Percentiles rank a stretch among this genome's conserved stretches.
These are phyloP conservation scores for Pyralis farinalis DNA, from an alignment of 2,888 invertebrate genomes.

Conservation along the genomic window DNA sequence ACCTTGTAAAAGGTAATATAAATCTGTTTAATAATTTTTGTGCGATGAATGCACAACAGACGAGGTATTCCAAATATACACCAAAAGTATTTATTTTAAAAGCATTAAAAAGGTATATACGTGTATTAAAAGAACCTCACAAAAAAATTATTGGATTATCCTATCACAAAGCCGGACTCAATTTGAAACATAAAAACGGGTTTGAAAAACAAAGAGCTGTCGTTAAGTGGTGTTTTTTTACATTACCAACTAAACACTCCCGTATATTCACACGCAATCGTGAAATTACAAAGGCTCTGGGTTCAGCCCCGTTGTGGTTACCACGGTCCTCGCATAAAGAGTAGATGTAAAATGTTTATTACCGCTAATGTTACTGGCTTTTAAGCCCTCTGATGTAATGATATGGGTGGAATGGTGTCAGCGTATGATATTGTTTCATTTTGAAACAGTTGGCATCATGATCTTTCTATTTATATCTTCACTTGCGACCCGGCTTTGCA, in stretches of 20 bases:
- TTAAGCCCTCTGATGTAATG: constrained; percentile 10
- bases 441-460: too few species aligned
- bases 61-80: too few species aligned
- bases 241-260: constrained; percentile 26
- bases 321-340: not conserved
- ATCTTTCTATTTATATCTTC: too few species aligned
- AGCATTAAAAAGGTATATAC: too few species aligned
- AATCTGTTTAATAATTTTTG: too few species aligned
- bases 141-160: too few species aligned
- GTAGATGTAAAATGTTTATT: constrained; percentile 4
- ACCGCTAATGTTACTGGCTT: constrained; percentile 9
- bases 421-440: too few species aligned
- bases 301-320: constrained; percentile 3
- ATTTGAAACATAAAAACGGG: constrained; percentile 20
- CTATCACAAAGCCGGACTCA: constrained; percentile 2
- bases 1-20: too few species aligned
- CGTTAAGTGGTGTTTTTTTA: constrained; percentile 25
- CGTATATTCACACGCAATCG: constrained; percentile 39
- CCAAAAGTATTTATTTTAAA: too few species aligned
- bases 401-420: constrained; percentile 3
- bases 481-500: too few species aligned
- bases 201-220: constrained; percentile 26
- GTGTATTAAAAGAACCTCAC: too few species aligned
- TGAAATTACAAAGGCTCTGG: constrained; percentile 34
- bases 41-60: too few species aligned